Evolutionary conservation across 2,888 invertebrate genomes (phyloP), one percentile per base, ranked within the genome.

Genomic region (Cyclophora albipunctata): DNA sequence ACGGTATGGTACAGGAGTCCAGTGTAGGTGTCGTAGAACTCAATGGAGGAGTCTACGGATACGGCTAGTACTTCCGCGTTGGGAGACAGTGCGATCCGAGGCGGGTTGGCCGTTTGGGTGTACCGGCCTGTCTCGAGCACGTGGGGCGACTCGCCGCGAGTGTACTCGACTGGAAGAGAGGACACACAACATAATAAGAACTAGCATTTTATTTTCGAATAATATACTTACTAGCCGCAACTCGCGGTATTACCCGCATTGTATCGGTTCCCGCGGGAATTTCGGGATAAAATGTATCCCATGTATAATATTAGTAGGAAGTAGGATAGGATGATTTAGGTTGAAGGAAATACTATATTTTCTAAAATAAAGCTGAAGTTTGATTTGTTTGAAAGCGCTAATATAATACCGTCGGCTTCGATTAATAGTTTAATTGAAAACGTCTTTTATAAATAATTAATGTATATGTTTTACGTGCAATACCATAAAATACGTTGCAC

Each of bases 41-140:
- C 91, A 3, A 97, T 73, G 7, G 87, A 87, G 41, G 90, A 84
- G 48, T 91, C 91, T 52, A 91, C 90, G 34, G 93, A 92, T 6
- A 96, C 91, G 0, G 91, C 95, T 6, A 96, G 81, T 20, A 95
- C 93, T 68, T 95, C 92, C 0, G 93, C 94, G 75, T 95, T 93
- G 33, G 95, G 95, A 7, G 96, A 94, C 44, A 97, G 81, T 0
- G 94, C 93, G 50, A 96, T 91, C 57, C 85, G 84, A 5, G 93
- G 90, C 6, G 90, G 75, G 47, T 81, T 81, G 0, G 85, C 86
- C 1, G 89, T 84, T 75, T 90, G 90, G 34, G 91, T 90, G 66
- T 92, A 92, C 34, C 79, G 81, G 6, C 93, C 94, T 1, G 92
- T 92, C 60, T 90, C 88, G 43, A 95, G 78, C 51, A 94, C 84